Evolutionary conservation across 1,140 invertebrate genomes (phyloP), one percentile per base, ranked within the genome.

Genomic region (Parapsyche elsis): DNA sequence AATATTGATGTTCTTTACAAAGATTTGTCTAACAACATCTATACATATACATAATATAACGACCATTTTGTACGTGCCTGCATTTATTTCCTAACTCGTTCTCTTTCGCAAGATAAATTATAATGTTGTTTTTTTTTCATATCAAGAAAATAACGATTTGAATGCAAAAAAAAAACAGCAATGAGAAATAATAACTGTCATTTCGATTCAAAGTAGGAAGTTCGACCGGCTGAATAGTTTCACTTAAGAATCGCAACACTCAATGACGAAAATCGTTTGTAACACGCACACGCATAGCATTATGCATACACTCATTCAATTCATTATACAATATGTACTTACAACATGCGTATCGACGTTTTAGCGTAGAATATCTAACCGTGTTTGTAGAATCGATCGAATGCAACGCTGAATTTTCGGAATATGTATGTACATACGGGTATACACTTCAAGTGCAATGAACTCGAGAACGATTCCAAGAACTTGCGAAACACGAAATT

Each of bases 331-430:
- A 53, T 14, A 53, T 14, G 10, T 12, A 53, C 49, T 14, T 53
- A 53, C 49, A 5, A 16, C 45, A 46, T 46, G 45, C 12, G n/a
- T n/a, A n/a, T n/a, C n/a, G n/a, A 38, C 1, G 30, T 38, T 38
- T 38, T 38, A 7, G 30, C 30, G 30, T 38, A 7, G 30, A 38
- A 7, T 38, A 38, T 38, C 30, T 38, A 38, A 21, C 16, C 16
- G 16, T 19, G 49, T 61, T 61, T 61, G 16, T 19, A 61, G 14
- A 61, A 61, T 61, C 57, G 57, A 61, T 61, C 30, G 30, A 38
- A 7, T 61, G 57, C 57, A 61, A 19, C 16, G 21, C 1, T 9
- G 21, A 21, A 21, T 61, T 61, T 61, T 61, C 57, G 57, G 57
- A n/a, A n/a, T n/a, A n/a, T n/a, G n/a, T n/a, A n/a, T n/a, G n/a